Base-by-base conservation (phyloP, 2,888 invertebrate species). In the Catocala fraxini region DNA sequence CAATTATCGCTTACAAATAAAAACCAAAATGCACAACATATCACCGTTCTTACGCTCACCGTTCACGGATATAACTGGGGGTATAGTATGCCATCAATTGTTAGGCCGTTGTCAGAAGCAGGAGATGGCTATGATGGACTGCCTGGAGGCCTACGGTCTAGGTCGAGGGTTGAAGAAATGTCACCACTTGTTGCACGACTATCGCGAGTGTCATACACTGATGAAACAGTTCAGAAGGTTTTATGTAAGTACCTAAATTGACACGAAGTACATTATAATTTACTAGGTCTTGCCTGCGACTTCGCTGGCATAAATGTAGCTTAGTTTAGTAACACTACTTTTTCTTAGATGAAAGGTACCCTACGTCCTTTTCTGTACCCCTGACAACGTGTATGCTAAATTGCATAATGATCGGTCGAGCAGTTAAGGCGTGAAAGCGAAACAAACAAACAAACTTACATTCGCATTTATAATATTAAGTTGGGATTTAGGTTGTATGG, bases 121-220 rank as follows among this genome's bases (percentile, higher is more conserved):
- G 72, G 97, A 97, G 89, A 89, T 97, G 92, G 93, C 95, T 46
- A 90, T 96, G 80, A 95, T 96, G 88, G 96, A 97, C 70, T 98
- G 97, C 78, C 77, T 97, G 53, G 97, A 97, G 76, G 97, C 97
- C 0, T 97, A 97, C 74, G 97, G 97, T 4, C 71, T 95, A 0
- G 95, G 95, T 33, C 92, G 93, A 46, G 97, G 96, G 0, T 53
- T 89, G 1, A 79, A 77, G 4, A 95, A 95, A 80, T 98, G 98
- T 82, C 79, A 86, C 0, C 87, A 91, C 49, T 85, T 96, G 4
- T 88, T 96, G 33, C 90, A 94, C 0, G 97, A 98, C 83, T 96
- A 96, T 70, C 85, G 88, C 54, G 97, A 98, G 86, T 98, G 97
- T 76, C 87, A 95, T 0, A 86, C 87, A 0, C 79, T 86, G 64